Conservation (phyloP, 2,888 invertebrate species). For the Parnassius glacialis region DNA sequence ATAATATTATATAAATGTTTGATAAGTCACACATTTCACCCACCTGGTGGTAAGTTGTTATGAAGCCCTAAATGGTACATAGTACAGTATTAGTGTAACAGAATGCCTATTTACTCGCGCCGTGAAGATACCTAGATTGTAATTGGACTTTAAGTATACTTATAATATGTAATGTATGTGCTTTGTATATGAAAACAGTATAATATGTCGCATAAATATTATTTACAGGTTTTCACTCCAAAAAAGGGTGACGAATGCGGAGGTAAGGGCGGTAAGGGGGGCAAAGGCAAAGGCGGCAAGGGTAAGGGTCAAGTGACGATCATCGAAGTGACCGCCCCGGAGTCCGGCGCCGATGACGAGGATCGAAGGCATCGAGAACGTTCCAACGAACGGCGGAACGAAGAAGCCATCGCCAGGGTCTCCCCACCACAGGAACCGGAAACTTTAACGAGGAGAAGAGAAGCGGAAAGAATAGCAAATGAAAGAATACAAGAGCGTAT, state of each 20-base stretch:
- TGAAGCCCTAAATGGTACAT: too few relatives aligned
- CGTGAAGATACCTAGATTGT: too few relatives aligned
- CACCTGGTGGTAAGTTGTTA: too few relatives aligned
- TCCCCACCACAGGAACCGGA: constrained; percentile 59
- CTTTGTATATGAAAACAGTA: too few relatives aligned
- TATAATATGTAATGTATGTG: too few relatives aligned
- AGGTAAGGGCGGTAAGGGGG: constrained; percentile 86
- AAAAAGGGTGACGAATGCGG: constrained; percentile 81
- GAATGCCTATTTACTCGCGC: too few relatives aligned
- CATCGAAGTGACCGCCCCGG: constrained; percentile 78
- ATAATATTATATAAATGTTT: too few relatives aligned
- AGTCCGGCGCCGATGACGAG: constrained; percentile 64
- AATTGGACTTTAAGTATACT: too few relatives aligned
- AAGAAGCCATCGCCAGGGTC: constrained; percentile 62
- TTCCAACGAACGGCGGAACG: constrained; percentile 55
- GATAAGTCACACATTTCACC: too few relatives aligned
- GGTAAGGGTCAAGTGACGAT: constrained; percentile 87
- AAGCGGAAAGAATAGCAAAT: constrained; percentile 42
- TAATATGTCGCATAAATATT: not conserved
- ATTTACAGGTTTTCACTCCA: constrained; percentile 70
- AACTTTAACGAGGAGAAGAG: constrained; percentile 41
- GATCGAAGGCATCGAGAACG: constrained; percentile 64
- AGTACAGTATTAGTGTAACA: too few relatives aligned
- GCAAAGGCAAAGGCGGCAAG: constrained; percentile 86
- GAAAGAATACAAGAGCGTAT: constrained; percentile 48